Base-by-base conservation (phyloP, 1,140 invertebrate species). In the Hylaeus volcanicus region DNA sequence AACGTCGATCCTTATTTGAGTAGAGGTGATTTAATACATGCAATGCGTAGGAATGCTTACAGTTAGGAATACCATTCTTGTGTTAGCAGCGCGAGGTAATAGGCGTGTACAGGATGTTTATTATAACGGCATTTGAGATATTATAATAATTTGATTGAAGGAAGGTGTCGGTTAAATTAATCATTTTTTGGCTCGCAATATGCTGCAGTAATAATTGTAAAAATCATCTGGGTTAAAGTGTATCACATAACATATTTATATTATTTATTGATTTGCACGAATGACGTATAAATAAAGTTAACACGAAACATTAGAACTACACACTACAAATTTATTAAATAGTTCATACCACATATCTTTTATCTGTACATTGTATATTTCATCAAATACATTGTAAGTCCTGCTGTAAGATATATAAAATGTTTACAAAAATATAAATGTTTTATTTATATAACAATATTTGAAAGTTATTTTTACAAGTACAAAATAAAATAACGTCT, bases 1-100 rank as follows among this genome's bases (percentile, higher is more conserved):
- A 45, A n/a, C 51, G 45, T 3, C 71, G 26, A 48, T 43, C 82
- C 82, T 84, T 85, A 84, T 85, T 83, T 81, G 82, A 75, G 81
- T 65, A 66, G 11, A 14, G 41, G 26, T 74, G 56, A 78, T 61
- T 72, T 53, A 75, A 79, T 74, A 26, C 41, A 83, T 55, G 56
- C 61, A 58, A 48, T 58, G 66, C 71, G 82, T 85, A 61, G 72
- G 82, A 51, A 69, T 15, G 55, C 60, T 73, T 48, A 77, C 70
- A 80, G 83, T 81, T 81, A 69, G 12, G 43, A 61, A 60, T 74
- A 69, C 43, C 39, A 51, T 58, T 55, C 53, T 80, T 48, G 53
- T 77, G 86, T 70, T 43, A 79, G 8, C 5, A n/a, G n/a, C n/a
- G n/a, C n/a, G 58, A 60, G 26, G 2, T 26, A 6, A 37, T 37